Evolutionary conservation across 2,888 invertebrate genomes (phyloP), one percentile per base, ranked within the genome.

Genomic region (Sipunculus nudus): DNA sequence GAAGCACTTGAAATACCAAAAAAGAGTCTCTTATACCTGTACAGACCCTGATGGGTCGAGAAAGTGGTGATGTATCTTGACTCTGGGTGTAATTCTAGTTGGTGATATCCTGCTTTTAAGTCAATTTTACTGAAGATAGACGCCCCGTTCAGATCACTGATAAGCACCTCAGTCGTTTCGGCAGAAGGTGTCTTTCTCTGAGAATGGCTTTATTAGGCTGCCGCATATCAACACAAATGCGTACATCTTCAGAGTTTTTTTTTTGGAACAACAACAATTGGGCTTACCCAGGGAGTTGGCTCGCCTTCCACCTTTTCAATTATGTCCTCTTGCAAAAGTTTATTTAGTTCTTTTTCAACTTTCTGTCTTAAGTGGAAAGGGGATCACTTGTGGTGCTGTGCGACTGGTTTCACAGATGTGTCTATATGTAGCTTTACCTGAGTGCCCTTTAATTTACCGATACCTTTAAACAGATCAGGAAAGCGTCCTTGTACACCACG

Each of bases 201-300:
- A 61, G 32, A n/a, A 72, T 65, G 0, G 71, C 71, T 29, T 55
- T 63, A 47, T 74, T 71, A 3, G 69, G 49, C 49, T 58, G 47
- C 25, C 65, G 48, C 74, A 73, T 72, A 45, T 74, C 71, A 2
- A 71, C 62, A 52, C 71, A 73, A 6, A 74, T 43, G 21, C 70
- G 25, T 6, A 73, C 61, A 29, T 67, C 60, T 3, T 59, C 46
- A 1, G 55, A 60, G 21, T 59, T 61, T 47, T 53, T 70, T 46
- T 29, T 53, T 49, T 2, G 43, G 52, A 3, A 32, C 25, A 19
- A 35, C 28, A 3, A 53, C 58, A 23, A 59, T 45, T 23, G 21
- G 59, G 6, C 46, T 50, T 21, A 61, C 50, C 61, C 61, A 61
- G 1, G 53, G 46, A 5, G 57, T 61, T 19, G 49, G 61, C n/a